phyloP scores from a whole-genome alignment of 1,140 invertebrate genomes.

The Procambarus clarkii region DNA sequence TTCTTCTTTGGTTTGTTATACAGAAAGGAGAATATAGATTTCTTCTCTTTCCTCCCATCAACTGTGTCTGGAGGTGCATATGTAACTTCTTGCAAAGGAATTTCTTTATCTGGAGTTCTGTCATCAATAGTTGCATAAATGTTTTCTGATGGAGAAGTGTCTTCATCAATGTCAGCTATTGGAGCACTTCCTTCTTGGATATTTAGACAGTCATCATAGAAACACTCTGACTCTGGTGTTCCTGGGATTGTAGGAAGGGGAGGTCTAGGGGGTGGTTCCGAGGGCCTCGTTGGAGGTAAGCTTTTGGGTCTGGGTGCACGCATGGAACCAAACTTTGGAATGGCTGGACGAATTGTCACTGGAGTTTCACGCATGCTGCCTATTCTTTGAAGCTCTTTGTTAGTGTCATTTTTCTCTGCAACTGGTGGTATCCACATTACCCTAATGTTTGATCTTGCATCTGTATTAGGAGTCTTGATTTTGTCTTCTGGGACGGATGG shows the following conservation, averaged over 20 bases:
- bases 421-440: slow-evolving; percentile 41
- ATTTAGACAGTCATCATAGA: slow-evolving; percentile 72
- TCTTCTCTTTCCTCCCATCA: slow-evolving; percentile 59
- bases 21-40: slow-evolving; percentile 70
- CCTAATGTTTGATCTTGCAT: slow-evolving; percentile 39
- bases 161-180: slow-evolving; percentile 58
- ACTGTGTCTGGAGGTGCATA: slow-evolving; percentile 40
- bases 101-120: slow-evolving; percentile 61
- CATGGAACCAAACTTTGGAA: slow-evolving; percentile 72
- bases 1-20: slow-evolving; percentile 72
- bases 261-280: slow-evolving; percentile 71
- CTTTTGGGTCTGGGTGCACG: slow-evolving; percentile 71
- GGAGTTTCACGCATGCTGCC: slow-evolving; percentile 69
- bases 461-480: slow-evolving; percentile 31
- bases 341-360: slow-evolving; percentile 68
- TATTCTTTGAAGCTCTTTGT: slow-evolving; percentile 65
- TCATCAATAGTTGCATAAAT: slow-evolving; percentile 72
- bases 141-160: slow-evolving; percentile 64
- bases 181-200: slow-evolving; percentile 58
- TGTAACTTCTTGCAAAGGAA: slow-evolving; percentile 55
- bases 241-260: slow-evolving; percentile 70
- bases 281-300: slow-evolving; percentile 69
- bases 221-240: slow-evolving; percentile 68
- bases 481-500: slow-evolving; percentile 66
- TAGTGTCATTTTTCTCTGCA: slow-evolving; percentile 15